Evolutionary conservation across 2,888 invertebrate genomes (phyloP), one percentile per base, ranked within the genome.

Genomic region (Gryllus longicercus): DNA sequence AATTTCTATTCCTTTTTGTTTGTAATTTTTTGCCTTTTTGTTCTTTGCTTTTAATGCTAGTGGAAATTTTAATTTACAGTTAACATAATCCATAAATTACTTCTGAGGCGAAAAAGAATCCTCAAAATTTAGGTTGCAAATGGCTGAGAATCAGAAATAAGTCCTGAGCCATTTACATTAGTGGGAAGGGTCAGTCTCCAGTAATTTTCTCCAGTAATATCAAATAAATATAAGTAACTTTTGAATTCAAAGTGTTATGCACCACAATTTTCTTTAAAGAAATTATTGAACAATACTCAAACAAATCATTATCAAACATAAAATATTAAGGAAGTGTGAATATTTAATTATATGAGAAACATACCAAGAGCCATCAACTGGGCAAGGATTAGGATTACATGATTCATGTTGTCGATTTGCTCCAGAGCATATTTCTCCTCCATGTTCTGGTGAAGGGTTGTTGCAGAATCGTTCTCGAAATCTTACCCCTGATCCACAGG

Each of bases 391-490:
- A 18, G 3, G 4, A 63, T 63, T 63, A 63, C 63, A 63, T 18
- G 63, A 18, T 63, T 63, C 63, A 63, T 63, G 63, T 63, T 63
- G 63, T 18, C 63, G 63, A n/a, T 63, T 63, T 63, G 63, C 63
- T 18, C 63, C 63, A 63, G 14, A 63, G 63, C 63, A 63, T 4
- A 63, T 14, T 63, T 63, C 63, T 18, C 63, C 63, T 63, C 63
- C 63, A 63, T 63, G 63, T 63, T 18, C 14, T 63, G 63, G 63
- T 18, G 63, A n/a, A 63, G 63, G 63, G 63, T 63, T 63, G 14
- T 14, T 63, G 63, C 63, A 63, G n/a, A 14, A 18, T n/a, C 63
- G 63, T 63, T 63, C 63, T 16, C 63, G 63, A 63, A 18, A 63
- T 63, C 63, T 14, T 63, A 63, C 63, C 16, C 16, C 14, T 18